Conservation (phyloP, 2,113 vertebrate species). For the Aegotheles bennettii region DNA sequence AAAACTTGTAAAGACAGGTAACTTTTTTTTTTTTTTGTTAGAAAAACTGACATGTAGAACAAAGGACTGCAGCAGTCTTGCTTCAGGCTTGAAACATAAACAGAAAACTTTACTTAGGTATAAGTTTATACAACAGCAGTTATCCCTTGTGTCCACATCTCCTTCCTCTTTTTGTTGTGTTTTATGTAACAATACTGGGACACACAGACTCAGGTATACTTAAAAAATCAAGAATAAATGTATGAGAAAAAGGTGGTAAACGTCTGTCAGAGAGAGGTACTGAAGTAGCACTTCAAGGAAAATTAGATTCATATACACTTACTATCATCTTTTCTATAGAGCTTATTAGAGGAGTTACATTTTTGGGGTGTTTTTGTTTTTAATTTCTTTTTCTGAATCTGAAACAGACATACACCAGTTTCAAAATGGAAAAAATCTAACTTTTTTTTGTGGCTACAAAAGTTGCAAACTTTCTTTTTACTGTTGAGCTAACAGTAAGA, state of each 20-base stretch:
- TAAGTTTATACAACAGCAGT: not conserved
- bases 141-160: not conserved
- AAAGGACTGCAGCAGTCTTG: not conserved
- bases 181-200: not conserved
- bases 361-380: rapidly evolving
- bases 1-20: not conserved
- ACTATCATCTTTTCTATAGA: not conserved
- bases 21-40: not conserved
- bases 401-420: not conserved
- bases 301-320: not conserved
- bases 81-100: not conserved
- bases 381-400: not conserved
- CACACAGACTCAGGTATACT: not conserved
- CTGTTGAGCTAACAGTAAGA: not conserved
- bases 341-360: not conserved
- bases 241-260: not conserved
- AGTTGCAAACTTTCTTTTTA: not conserved
- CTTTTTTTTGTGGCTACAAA: not conserved
- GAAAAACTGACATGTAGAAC: not conserved
- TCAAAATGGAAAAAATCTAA: not conserved
- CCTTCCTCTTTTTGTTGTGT: not conserved
- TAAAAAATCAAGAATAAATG: not conserved
- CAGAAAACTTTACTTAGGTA: not conserved
- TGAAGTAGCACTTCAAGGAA: not conserved
- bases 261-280: not conserved